Conservation (phyloP, 2,888 invertebrate genomes). For the Drosophila testacea region DNA sequence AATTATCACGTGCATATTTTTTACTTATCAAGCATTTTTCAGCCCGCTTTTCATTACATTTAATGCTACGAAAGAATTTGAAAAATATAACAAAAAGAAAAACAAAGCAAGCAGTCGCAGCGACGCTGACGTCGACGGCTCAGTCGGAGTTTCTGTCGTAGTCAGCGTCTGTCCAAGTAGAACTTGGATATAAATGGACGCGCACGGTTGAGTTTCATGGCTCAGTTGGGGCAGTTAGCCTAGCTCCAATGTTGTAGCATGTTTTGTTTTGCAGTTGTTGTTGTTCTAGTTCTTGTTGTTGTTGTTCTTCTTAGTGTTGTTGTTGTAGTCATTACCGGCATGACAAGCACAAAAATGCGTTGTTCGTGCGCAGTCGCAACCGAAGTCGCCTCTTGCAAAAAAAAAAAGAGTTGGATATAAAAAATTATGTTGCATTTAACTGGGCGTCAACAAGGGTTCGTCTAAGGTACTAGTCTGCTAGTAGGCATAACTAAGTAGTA, state of each 20-base stretch:
- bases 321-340: conserved; percentile 80
- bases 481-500: conserved; percentile 36
- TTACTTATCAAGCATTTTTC: conserved; percentile 68
- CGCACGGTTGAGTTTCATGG: conserved; percentile 83
- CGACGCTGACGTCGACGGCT: conserved; percentile 15
- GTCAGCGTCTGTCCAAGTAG: conserved; percentile 60
- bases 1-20: conserved; percentile 73
- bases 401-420: conserved; percentile 34
- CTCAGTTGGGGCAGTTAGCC: conserved; percentile 80
- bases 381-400: conserved; percentile 45
- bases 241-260: conserved; percentile 73
- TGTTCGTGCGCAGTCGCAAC: conserved; percentile 71
- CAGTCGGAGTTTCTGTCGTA: conserved; percentile 47
- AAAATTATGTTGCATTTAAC: conserved; percentile 67
- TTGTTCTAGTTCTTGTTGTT: conserved; percentile 26
- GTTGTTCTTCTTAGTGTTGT: conserved; percentile 26
- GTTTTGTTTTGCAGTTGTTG: conserved; percentile 54
- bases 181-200: conserved; percentile 65
- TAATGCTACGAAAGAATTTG: conserved; percentile 78
- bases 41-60: conserved; percentile 78
- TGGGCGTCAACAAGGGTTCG: conserved; percentile 67
- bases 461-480: conserved; percentile 34
- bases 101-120: conserved; percentile 3
- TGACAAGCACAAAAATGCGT: conserved; percentile 82
- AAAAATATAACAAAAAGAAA: conserved; percentile 73